phyloP scores from a whole-genome alignment of 2,888 invertebrate species.

The Neoascia interrupta region DNA sequence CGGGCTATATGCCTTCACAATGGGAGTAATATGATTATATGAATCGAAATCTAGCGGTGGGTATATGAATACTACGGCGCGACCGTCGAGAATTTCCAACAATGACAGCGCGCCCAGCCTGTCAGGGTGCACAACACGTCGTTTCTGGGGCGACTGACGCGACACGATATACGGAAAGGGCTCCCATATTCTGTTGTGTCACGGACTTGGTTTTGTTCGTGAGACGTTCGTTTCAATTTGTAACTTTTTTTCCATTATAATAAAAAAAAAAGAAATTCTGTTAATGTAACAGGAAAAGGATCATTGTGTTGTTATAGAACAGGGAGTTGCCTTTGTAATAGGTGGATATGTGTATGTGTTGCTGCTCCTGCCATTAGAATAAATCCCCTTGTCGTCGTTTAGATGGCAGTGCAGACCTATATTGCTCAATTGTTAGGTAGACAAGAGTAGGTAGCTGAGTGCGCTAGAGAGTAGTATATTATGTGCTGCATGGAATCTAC shows the following conservation, averaged over 20 bases:
- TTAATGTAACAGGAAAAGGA: conserved; percentile 62
- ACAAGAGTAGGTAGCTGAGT: conserved; percentile 16
- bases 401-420: conserved; percentile 7
- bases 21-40: conserved; percentile 66
- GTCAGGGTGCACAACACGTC: conserved; percentile 20
- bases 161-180: too few species aligned
- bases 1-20: conserved; percentile 50
- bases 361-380: conserved; percentile 15
- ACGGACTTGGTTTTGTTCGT: conserved; percentile 54
- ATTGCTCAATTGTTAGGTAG: conserved; percentile 38
- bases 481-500: conserved; percentile 17
- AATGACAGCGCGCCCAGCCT: conserved; percentile 45
- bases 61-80: conserved; percentile 45
- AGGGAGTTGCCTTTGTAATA: conserved; percentile 52
- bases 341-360: conserved; percentile 22
- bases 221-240: conserved; percentile 60
- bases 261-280: too few species aligned
- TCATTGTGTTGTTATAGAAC: conserved; percentile 54
- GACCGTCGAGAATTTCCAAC: conserved; percentile 49
- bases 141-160: conserved; percentile 46
- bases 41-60: conserved; percentile 52
- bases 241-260: conserved; percentile 52
- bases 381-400: conserved; percentile 9
- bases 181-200: conserved; percentile 56
- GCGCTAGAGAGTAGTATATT: too few species aligned